Evolutionary conservation across 2,888 invertebrate genomes (phyloP).

Genomic region (Xestia rhomboidea): DNA sequence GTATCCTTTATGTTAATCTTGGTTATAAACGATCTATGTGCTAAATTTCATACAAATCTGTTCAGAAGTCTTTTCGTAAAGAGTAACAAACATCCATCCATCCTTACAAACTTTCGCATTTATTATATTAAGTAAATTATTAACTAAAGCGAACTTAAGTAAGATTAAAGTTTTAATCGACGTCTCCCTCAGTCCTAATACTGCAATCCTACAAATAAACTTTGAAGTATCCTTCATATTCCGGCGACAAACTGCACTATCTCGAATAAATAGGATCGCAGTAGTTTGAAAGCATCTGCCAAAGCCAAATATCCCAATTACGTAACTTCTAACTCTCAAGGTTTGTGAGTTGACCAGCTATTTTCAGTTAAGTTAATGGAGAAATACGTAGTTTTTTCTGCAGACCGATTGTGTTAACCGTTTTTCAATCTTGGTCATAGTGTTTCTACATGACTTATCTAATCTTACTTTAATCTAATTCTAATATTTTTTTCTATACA

Average conservation of each 20-base stretch:
- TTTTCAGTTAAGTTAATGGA: background rate
- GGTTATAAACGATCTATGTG: too few species aligned
- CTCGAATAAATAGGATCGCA: slow-evolving; percentile 7
- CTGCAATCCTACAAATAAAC: background rate
- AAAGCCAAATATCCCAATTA: slow-evolving; percentile 36
- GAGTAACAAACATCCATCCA: too few species aligned
- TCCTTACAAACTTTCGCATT: too few species aligned
- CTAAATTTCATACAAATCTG: too few species aligned
- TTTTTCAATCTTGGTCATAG: background rate
- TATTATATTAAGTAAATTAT: too few species aligned
- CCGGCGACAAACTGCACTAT: background rate
- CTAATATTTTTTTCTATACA: too few species aligned
- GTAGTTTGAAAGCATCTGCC: slow-evolving; percentile 14
- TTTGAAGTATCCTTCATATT: background rate
- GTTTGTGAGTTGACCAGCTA: background rate
- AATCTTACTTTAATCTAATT: too few species aligned
- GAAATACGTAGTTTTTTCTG: background rate
- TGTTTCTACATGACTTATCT: background rate
- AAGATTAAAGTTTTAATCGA: background rate
- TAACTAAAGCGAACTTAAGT: background rate
- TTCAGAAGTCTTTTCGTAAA: too few species aligned
- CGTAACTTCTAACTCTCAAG: slow-evolving; percentile 18
- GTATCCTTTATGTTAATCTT: too few species aligned
- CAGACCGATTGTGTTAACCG: background rate
- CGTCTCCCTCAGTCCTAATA: background rate